These are phyloP conservation scores for Plebejus argus DNA, from an alignment of 2,888 invertebrate species.

Conservation along the genomic window DNA sequence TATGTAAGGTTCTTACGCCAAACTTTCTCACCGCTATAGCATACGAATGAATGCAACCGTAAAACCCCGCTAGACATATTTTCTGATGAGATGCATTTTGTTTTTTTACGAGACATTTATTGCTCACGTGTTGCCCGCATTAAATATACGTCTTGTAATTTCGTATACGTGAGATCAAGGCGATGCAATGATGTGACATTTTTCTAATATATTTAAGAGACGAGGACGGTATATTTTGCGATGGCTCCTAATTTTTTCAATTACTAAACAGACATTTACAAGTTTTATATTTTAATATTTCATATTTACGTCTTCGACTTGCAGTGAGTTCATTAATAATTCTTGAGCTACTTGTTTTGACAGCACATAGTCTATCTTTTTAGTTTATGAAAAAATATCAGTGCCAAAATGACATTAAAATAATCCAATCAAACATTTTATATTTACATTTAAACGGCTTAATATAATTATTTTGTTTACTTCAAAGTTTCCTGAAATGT, in stretches of 20 bases:
- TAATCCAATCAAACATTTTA: neutral
- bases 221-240: neutral
- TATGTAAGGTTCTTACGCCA: neutral
- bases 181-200: neutral
- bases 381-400: neutral
- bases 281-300: neutral
- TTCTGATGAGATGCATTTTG: neutral
- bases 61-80: neutral
- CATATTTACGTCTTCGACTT: neutral
- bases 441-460: neutral
- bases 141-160: neutral
- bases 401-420: neutral
- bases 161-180: neutral
- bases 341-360: neutral
- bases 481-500: neutral
- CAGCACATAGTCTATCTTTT: neutral
- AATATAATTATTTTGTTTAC: neutral
- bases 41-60: neutral
- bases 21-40: conserved; percentile 1
- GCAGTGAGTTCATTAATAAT: neutral
- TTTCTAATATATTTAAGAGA: neutral
- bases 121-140: neutral
- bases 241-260: neutral
- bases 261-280: neutral
- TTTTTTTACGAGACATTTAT: neutral